Conservation (phyloP, 2,797 vertebrate genomes). For the Holocentrus rufus region DNA sequence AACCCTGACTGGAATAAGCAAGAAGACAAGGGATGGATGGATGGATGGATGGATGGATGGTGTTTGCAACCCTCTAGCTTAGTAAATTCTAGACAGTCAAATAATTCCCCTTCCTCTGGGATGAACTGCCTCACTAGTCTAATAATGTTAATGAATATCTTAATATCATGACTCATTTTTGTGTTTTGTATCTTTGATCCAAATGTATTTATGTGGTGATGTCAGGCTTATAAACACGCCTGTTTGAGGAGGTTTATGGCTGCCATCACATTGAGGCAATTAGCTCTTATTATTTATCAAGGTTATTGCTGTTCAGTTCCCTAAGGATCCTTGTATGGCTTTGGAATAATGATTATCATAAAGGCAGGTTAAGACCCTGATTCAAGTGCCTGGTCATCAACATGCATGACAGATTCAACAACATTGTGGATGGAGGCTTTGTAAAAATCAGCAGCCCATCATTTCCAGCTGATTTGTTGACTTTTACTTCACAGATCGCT, state of each 20-base stretch:
- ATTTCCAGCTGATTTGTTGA: not conserved
- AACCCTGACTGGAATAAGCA: not conserved
- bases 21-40: not conserved
- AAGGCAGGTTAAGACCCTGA: not conserved
- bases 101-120: not conserved
- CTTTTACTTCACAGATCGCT: not conserved
- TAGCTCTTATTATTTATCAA: slow-evolving; percentile 41
- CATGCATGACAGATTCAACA: too few species aligned
- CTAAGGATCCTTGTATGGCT: not conserved
- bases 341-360: not conserved
- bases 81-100: not conserved
- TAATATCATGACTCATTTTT: too few species aligned
- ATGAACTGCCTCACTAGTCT: slow-evolving; percentile 1
- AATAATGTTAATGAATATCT: slow-evolving; percentile 1
- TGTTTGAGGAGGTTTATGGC: too few species aligned
- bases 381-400: not conserved
- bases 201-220: too few species aligned
- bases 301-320: not conserved
- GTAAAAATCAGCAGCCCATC: not conserved
- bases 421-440: not conserved
- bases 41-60: not conserved
- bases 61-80: not conserved
- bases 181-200: too few species aligned
- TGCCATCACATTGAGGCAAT: not conserved
- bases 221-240: too few species aligned